Percentiles rank a stretch among this genome's conserved stretches.
phyloP scores from a whole-genome alignment of 2,797 vertebrate genomes.

The Arnoldichthys spilopterus region DNA sequence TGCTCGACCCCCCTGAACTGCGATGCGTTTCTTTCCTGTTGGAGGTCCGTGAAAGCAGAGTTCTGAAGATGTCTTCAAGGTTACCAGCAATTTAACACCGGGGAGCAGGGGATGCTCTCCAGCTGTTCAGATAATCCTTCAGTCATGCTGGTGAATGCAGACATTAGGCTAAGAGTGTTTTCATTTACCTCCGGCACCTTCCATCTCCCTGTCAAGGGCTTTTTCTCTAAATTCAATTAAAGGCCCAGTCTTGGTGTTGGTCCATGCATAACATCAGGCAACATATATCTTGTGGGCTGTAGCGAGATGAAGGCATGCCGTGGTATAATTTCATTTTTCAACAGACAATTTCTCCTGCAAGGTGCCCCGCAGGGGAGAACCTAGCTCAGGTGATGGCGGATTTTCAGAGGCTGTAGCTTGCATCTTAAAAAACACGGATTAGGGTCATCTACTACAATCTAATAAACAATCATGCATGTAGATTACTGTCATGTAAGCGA shows the following conservation, averaged over 20 bases:
- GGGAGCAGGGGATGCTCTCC: conserved; percentile 46
- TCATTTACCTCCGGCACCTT: conserved; percentile 39
- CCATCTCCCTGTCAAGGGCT: conserved; percentile 55
- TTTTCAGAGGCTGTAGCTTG: conserved; percentile 4
- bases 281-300: conserved; percentile 49
- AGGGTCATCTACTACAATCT: neutral
- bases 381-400: neutral
- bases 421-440: neutral
- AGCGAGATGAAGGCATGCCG: conserved; percentile 39
- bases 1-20: conserved; percentile 44
- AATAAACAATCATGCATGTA: neutral
- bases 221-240: conserved; percentile 69
- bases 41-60: neutral
- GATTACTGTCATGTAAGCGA: neutral
- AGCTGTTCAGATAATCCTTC: conserved; percentile 55
- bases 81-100: conserved; percentile 10
- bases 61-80: conserved; percentile 34
- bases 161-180: conserved; percentile 54
- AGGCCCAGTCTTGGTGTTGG: conserved; percentile 60
- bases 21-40: conserved; percentile 51
- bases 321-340: conserved; percentile 56
- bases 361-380: conserved; percentile 41
- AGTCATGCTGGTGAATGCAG: conserved; percentile 53
- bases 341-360: conserved; percentile 49
- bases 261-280: conserved; percentile 54